phyloP scores from a whole-genome alignment of 1,140 invertebrate genomes.

The Zaprionus tsacasi region DNA sequence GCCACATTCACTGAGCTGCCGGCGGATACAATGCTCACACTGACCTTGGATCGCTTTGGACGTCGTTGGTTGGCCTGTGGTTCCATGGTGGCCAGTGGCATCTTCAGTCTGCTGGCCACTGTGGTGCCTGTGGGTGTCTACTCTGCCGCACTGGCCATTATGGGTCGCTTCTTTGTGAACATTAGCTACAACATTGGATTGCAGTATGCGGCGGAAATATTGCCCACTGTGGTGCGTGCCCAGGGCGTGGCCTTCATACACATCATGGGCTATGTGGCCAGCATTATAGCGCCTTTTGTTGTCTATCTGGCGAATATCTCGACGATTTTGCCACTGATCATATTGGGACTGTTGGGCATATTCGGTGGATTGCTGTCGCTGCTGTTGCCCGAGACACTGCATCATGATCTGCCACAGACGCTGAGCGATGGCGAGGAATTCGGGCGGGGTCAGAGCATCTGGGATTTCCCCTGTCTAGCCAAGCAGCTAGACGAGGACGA shows the following conservation, averaged over 20 bases:
- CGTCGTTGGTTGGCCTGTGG: constrained; percentile 93
- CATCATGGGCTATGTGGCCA: constrained; percentile 93
- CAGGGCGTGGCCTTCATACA: constrained; percentile 94
- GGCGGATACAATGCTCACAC: constrained; percentile 92
- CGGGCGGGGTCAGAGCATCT: constrained; percentile 90
- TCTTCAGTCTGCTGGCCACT: constrained; percentile 91
- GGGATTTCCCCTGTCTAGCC: constrained; percentile 90
- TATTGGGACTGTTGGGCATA: constrained; percentile 91
- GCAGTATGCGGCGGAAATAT: constrained; percentile 93
- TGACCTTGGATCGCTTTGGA: constrained; percentile 93
- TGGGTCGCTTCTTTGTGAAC: constrained; percentile 93
- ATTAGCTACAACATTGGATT: constrained; percentile 95
- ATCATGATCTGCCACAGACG: constrained; percentile 92
- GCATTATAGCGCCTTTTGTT: constrained; percentile 92
- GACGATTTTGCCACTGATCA: constrained; percentile 88
- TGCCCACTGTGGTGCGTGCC: constrained; percentile 93
- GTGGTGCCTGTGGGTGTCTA: constrained; percentile 89
- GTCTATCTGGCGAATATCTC: constrained; percentile 91
- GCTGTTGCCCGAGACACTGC: constrained; percentile 92
- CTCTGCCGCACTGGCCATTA: constrained; percentile 90
- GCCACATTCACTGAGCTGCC: constrained; percentile 90
- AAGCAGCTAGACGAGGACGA: constrained; percentile 69
- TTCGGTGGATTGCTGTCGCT: constrained; percentile 89
- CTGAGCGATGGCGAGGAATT: constrained; percentile 93
- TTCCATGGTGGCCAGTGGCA: constrained; percentile 91